Evolutionary conservation across 2,797 vertebrate species (phyloP).

Genomic region (Synaphobranchus kaupii): DNA sequence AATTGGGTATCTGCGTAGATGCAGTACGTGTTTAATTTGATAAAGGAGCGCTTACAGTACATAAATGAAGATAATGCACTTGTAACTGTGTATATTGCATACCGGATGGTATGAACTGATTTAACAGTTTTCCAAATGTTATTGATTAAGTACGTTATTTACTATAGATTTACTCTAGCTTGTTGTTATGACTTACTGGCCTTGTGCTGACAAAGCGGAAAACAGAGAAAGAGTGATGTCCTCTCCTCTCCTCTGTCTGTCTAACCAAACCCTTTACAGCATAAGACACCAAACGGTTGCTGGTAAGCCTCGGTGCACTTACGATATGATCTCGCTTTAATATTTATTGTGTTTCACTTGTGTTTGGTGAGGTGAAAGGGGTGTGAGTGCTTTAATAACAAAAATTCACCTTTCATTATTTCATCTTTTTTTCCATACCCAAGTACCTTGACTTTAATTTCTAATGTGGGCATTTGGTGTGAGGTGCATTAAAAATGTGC

Average conservation of each 20-base stretch:
- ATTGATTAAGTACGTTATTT: conserved; percentile 70
- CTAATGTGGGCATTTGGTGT: conserved; percentile 6
- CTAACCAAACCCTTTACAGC: conserved; percentile 74
- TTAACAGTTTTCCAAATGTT: conserved; percentile 78
- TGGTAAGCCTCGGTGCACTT: conserved; percentile 63
- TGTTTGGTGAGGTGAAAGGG: conserved; percentile 22
- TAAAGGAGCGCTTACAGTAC: conserved; percentile 61
- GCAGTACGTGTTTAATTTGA: conserved; percentile 64
- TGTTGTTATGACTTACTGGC: conserved; percentile 70
- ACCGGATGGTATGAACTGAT: conserved; percentile 64
- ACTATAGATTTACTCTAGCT: conserved; percentile 67
- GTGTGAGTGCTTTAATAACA: conserved; percentile 48
- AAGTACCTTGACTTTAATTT: conserved; percentile 38
- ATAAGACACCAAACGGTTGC: conserved; percentile 75
- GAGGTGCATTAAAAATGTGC: neutral
- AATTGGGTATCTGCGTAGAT: conserved; percentile 76
- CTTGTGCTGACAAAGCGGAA: conserved; percentile 46
- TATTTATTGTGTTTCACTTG: conserved; percentile 48
- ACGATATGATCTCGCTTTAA: conserved; percentile 72
- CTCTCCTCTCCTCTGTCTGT: conserved; percentile 45
- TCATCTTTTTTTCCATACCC: conserved; percentile 52
- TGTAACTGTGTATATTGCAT: conserved; percentile 72
- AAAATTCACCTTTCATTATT: conserved; percentile 45
- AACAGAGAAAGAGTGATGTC: conserved; percentile 9
- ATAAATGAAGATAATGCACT: conserved; percentile 58